phyloP scores from a whole-genome alignment of 2,888 invertebrate genomes.

The Beris morrisii region DNA sequence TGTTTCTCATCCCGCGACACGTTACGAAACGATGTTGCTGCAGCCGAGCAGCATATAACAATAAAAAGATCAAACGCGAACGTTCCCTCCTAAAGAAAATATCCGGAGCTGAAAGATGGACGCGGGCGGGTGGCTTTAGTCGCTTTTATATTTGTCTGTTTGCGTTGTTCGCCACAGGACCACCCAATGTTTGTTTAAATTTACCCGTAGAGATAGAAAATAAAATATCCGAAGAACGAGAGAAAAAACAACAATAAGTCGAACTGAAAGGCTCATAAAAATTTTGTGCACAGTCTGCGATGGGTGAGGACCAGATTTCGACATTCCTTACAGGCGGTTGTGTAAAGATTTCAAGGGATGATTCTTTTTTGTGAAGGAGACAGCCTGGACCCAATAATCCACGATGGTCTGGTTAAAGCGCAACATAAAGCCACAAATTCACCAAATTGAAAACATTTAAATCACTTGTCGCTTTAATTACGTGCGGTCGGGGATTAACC shows the following conservation, averaged over 20 bases:
- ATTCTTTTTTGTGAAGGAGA: no score
- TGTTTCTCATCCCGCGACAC: background rate
- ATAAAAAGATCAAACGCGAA: slow-evolving; percentile 34
- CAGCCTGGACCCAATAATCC: no score
- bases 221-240: slow-evolving; percentile 15
- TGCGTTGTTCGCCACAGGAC: slow-evolving; percentile 30
- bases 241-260: background rate
- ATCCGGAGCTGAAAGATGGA: background rate
- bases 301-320: no score
- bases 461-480: no score
- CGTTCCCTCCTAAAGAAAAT: slow-evolving; percentile 24
- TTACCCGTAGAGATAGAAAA: slow-evolving; percentile 18
- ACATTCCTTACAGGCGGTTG: no score
- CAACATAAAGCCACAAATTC: no score
- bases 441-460: no score
- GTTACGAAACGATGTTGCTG: background rate
- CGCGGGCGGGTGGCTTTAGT: background rate
- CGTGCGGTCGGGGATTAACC: no score
- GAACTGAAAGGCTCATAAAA: no score
- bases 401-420: no score
- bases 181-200: slow-evolving; percentile 36
- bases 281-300: no score
- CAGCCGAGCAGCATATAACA: slow-evolving; percentile 10
- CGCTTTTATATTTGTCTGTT: slow-evolving; percentile 16
- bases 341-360: no score